These are phyloP conservation scores for Ypsolopha scabrella DNA, from an alignment of 2,888 invertebrate genomes.

Conservation along the genomic window DNA sequence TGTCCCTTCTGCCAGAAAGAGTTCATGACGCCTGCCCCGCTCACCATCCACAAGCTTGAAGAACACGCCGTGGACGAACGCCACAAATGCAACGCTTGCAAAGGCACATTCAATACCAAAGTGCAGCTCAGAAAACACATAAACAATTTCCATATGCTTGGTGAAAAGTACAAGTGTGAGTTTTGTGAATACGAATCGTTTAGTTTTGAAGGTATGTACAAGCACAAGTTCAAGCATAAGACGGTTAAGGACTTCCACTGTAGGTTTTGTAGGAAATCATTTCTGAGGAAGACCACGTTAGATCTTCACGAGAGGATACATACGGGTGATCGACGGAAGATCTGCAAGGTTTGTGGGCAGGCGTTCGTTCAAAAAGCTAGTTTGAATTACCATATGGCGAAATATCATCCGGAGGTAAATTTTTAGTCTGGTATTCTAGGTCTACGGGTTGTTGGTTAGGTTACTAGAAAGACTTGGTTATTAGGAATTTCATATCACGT, in stretches of 20 bases:
- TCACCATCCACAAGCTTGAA: constrained; percentile 37
- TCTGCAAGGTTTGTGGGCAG: constrained; percentile 43
- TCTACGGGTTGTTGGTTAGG: no score
- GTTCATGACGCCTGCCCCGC: constrained; percentile 35
- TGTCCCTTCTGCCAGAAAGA: constrained; percentile 30
- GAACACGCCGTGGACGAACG: constrained; percentile 42
- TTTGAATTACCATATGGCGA: constrained; percentile 54
- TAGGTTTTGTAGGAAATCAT: constrained; percentile 50
- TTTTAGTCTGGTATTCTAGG: constrained; percentile 17
- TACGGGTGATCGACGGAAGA: constrained; percentile 45
- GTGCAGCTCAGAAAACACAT: constrained; percentile 36
- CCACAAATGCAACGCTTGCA: constrained; percentile 47
- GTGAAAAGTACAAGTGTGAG: constrained; percentile 37
- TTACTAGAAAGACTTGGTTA: no score
- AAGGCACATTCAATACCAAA: constrained; percentile 36
- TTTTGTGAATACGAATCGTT: constrained; percentile 46
- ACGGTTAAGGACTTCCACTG: constrained; percentile 52
- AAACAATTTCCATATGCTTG: constrained; percentile 49
- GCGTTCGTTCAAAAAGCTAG: constrained; percentile 60
- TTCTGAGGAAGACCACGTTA: constrained; percentile 39
- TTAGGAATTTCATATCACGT: no score
- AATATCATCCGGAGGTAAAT: constrained; percentile 50
- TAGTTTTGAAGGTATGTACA: constrained; percentile 34
- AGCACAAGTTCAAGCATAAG: constrained; percentile 51
- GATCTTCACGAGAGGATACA: constrained; percentile 48